These are phyloP conservation scores for Drosophila kurseongensis DNA, from an alignment of 1,140 invertebrate genomes.

Conservation along the genomic window DNA sequence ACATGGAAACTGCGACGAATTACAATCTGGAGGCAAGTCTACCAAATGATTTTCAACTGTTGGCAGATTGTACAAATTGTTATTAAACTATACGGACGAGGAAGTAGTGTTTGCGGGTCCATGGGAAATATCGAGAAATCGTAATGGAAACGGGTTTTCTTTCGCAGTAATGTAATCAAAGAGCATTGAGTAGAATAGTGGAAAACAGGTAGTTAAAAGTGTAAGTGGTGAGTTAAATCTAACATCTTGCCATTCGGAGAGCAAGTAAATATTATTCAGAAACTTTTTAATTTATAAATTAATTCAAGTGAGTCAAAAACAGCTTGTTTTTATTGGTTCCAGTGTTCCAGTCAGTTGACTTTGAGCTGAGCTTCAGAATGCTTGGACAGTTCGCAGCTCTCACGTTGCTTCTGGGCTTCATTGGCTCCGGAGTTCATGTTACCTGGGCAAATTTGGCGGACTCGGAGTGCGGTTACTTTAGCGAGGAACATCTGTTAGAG, in stretches of 20 bases:
- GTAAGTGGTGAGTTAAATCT: background rate
- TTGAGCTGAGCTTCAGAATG: slow-evolving; percentile 43
- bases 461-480: slow-evolving; percentile 39
- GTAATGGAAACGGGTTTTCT: slow-evolving; percentile 47
- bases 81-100: slow-evolving; percentile 17
- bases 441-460: slow-evolving; percentile 9
- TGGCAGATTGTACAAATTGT: too few species aligned
- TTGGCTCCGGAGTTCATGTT: background rate
- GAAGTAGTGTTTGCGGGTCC: slow-evolving; percentile 12
- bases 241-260: background rate
- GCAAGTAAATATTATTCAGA: too few species aligned
- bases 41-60: too few species aligned
- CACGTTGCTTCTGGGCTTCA: slow-evolving; percentile 12
- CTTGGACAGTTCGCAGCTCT: slow-evolving; percentile 28
- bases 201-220: slow-evolving; percentile 1
- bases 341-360: slow-evolving; percentile 34
- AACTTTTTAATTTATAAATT: background rate
- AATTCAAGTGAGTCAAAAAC: background rate
- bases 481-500: slow-evolving; percentile 40
- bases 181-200: slow-evolving; percentile 2
- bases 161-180: slow-evolving; percentile 13
- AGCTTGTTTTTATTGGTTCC: background rate
- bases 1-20: background rate
- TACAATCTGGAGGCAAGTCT: too few species aligned
- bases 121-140: slow-evolving; percentile 9